These are phyloP conservation scores for Sisyra nigra DNA, from an alignment of 2,888 invertebrate genomes.

Conservation along the genomic window DNA sequence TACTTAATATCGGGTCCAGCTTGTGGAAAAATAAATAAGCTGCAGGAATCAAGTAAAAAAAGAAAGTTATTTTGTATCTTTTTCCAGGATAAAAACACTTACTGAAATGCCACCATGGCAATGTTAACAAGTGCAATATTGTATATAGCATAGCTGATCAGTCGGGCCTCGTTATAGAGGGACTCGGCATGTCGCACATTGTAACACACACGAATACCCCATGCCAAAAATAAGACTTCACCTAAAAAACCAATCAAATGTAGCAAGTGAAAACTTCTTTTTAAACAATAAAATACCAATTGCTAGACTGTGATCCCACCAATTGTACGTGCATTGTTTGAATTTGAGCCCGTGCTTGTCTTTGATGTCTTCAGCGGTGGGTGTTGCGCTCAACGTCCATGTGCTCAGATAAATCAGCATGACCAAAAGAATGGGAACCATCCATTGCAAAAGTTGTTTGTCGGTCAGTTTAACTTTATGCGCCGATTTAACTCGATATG, in stretches of 20 bases:
- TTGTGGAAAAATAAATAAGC: conserved; percentile 68
- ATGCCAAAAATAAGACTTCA: conserved; percentile 61
- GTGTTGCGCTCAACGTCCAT: conserved; percentile 81
- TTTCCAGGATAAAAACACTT: conserved; percentile 41
- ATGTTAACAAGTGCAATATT: conserved; percentile 88
- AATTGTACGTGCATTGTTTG: conserved; percentile 79
- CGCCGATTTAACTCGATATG: conserved; percentile 84
- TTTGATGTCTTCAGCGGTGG: conserved; percentile 61
- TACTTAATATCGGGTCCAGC: conserved; percentile 90
- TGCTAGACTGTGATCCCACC: conserved; percentile 90
- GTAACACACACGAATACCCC: conserved; percentile 76
- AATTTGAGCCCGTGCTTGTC: conserved; percentile 66
- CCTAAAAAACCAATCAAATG: conserved; percentile 29
- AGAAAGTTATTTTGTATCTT: conserved; percentile 6
- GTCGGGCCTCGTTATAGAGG: conserved; percentile 80
- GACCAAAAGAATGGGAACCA: conserved; percentile 79
- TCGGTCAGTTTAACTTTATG: conserved; percentile 87
- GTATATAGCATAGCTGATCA: conserved; percentile 88
- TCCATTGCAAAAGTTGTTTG: conserved; percentile 82
- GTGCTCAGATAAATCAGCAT: conserved; percentile 78
- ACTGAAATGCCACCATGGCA: conserved; percentile 87
- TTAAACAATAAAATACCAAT: conserved; percentile 39
- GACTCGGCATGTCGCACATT: conserved; percentile 83
- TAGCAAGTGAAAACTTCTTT: neutral
- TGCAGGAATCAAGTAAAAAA: conserved; percentile 26